phyloP scores from a whole-genome alignment of 2,888 invertebrate species.

The Conus canariensis region DNA sequence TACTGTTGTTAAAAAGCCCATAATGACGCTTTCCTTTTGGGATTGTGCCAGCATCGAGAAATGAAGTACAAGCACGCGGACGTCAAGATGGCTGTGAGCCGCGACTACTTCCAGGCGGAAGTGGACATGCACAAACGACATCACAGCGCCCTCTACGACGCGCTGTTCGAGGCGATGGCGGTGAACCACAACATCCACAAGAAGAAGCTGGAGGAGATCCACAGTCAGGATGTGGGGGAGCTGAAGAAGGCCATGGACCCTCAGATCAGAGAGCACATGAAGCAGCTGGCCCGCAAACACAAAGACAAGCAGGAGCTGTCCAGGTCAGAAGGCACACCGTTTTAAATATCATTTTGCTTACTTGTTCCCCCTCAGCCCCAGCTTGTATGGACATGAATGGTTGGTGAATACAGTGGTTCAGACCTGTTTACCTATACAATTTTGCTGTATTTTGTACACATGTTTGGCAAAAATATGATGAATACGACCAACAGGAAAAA shows the following conservation, averaged over 20 bases:
- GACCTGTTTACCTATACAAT: too few relatives aligned
- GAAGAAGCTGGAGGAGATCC: slow-evolving; percentile 80
- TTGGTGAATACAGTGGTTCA: too few relatives aligned
- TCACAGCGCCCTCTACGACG: slow-evolving; percentile 84
- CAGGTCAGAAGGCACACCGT: slow-evolving; percentile 66
- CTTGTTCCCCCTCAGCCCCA: background rate
- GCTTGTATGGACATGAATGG: background rate
- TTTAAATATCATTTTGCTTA: background rate
- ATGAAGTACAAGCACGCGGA: slow-evolving; percentile 75
- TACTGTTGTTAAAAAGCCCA: too few relatives aligned
- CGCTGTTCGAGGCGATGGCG: slow-evolving; percentile 64
- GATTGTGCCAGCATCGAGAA: slow-evolving; percentile 71
- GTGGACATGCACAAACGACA: slow-evolving; percentile 90
- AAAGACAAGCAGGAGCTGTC: slow-evolving; percentile 93
- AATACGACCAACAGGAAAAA: too few relatives aligned
- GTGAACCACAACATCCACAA: slow-evolving; percentile 62
- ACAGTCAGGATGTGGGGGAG: slow-evolving; percentile 77
- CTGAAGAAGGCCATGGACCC: slow-evolving; percentile 88
- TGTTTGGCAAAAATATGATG: too few relatives aligned
- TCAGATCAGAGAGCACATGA: slow-evolving; percentile 92
- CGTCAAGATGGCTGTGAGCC: slow-evolving; percentile 71
- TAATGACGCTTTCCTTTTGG: background rate
- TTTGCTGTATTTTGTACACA: too few relatives aligned
- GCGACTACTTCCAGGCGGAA: slow-evolving; percentile 86
- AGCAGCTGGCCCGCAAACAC: slow-evolving; percentile 90